Evolutionary conservation across 2,797 vertebrate genomes (phyloP).

Genomic region (Eupleurogrammus muticus): DNA sequence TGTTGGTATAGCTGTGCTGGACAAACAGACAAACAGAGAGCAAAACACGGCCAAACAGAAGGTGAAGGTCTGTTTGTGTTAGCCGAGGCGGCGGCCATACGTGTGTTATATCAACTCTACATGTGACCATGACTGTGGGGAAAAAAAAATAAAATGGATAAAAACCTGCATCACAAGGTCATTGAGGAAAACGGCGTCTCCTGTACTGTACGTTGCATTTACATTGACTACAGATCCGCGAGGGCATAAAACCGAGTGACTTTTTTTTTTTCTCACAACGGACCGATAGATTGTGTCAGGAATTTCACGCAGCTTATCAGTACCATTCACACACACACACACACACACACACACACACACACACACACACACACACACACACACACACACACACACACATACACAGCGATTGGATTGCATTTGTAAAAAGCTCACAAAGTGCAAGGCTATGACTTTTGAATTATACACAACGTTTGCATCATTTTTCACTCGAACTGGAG

Average conservation of each 20-base stretch:
- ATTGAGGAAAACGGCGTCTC: conserved; percentile 27
- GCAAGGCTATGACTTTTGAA: conserved; percentile 32
- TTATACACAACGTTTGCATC: conserved; percentile 17
- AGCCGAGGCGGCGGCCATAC: conserved; percentile 9
- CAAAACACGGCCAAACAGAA: conserved; percentile 35
- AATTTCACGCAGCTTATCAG: conserved; percentile 28
- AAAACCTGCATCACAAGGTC: conserved; percentile 23
- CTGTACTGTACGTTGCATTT: too few relatives aligned
- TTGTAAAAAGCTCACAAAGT: conserved; percentile 29
- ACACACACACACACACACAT: conserved; percentile 34
- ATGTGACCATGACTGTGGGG: conserved; percentile 19
- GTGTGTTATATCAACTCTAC: conserved; percentile 42
- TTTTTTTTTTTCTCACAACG: conserved; percentile 38
- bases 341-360: conserved; percentile 29
- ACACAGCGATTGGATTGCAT: conserved; percentile 30
- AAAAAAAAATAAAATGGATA: conserved; percentile 15
- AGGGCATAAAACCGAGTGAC: conserved; percentile 33
- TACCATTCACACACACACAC: conserved; percentile 35
- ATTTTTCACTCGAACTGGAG: conserved; percentile 17
- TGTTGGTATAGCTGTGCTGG: conserved; percentile 9
- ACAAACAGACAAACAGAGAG: conserved; percentile 36
- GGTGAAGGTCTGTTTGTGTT: conserved; percentile 42
- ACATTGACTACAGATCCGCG: conserved; percentile 48
- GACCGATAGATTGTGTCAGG: conserved; percentile 16
- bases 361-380: conserved; percentile 38